Evolutionary conservation across 2,888 invertebrate genomes (phyloP), one percentile per base, ranked within the genome.

Genomic region (Mesochorus sp.): DNA sequence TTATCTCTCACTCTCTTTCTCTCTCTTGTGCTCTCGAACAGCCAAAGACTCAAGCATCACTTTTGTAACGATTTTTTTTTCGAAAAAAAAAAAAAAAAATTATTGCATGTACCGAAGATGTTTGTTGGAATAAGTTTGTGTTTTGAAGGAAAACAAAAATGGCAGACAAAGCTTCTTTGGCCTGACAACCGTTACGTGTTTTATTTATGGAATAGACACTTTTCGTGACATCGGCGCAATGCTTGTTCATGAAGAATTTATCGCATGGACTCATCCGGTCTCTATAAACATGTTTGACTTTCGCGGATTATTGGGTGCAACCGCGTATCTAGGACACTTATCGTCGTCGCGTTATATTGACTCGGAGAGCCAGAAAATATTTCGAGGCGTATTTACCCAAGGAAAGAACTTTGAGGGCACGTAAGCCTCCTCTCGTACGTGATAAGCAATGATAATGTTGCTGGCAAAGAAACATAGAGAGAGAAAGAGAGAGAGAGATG

Each of bases 261-360:
- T 47, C 57, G 31, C 31, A 21, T 24, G 5, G 14, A 31, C 53
- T 66, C 74, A 53, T 68, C 74, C 74, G 61, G 68, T 39, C 62
- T 31, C 3, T 10, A 49, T 12, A 19, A 42, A 61, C 31, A 14
- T n/a, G n/a, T n/a, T n/a, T n/a, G n/a, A n/a, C n/a, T n/a, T n/a
- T n/a, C n/a, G n/a, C n/a, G n/a, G n/a, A n/a, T n/a, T n/a, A n/a
- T n/a, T n/a, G n/a, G n/a, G n/a, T n/a, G n/a, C 28, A 53, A 31
- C 17, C 57, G 49, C 51, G 6, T 19, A n/a, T 31, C n/a, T 14
- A 24, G 24, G n/a, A n/a, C 62, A 55, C 47, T 70, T 62, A 62
- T 68, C 75, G 42, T 68, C 14, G 62, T 68, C 14, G 62, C 61
- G 53, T 49, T 62, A 62, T 76, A 24, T 70, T 76, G 26, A 68